A percentile compares a stretch with the other conserved stretches of the same genome.
phyloP scores from a whole-genome alignment of 2,888 invertebrate species.

The Trissolcus brochymenae region DNA sequence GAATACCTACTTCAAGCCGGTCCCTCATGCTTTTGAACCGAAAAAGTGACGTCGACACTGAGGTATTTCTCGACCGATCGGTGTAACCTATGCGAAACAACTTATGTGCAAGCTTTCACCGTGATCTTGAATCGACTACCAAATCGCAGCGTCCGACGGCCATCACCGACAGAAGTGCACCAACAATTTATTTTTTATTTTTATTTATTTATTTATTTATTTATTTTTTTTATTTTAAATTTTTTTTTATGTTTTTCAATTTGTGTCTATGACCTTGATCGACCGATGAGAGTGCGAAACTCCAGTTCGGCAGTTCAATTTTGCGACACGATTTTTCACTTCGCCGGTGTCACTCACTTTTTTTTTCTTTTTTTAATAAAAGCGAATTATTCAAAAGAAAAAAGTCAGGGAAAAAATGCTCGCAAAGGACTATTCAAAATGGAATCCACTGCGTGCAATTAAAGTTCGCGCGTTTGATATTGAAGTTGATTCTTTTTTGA shows the following conservation, averaged over 20 bases:
- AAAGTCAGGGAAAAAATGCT: too few species aligned
- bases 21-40: conserved; percentile 13
- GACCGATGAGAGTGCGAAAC: neutral
- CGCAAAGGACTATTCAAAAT: too few species aligned
- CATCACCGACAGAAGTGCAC: conserved; percentile 41
- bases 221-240: too few species aligned
- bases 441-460: too few species aligned
- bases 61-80: conserved; percentile 33
- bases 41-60: conserved; percentile 19
- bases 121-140: conserved; percentile 27
- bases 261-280: conserved; percentile 21
- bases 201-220: neutral
- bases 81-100: conserved; percentile 15
- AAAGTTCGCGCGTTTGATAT: too few species aligned
- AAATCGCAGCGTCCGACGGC: conserved; percentile 28
- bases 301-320: neutral
- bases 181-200: conserved; percentile 3
- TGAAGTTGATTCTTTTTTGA: too few species aligned
- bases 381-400: too few species aligned
- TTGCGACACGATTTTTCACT: neutral
- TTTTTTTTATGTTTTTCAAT: conserved; percentile 3
- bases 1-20: conserved; percentile 2
- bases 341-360: too few species aligned
- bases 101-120: conserved; percentile 38
- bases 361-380: too few species aligned